phyloP scores from a whole-genome alignment of 2,797 vertebrate species.

The Holocentrus rufus region DNA sequence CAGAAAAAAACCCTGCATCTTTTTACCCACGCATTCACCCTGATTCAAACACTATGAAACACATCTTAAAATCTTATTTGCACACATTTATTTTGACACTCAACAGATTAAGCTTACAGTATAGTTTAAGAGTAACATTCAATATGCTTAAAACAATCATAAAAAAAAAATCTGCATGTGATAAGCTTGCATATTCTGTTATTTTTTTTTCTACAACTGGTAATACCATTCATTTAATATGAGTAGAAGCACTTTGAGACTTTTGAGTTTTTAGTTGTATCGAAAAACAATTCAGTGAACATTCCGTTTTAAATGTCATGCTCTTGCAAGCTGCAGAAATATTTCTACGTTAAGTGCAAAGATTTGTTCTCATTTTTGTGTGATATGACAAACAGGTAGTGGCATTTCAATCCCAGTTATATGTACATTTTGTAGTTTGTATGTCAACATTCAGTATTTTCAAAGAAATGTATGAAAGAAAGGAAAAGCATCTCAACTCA shows the following conservation, averaged over 20 bases:
- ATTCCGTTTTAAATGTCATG: constrained; percentile 70
- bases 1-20: too few species aligned
- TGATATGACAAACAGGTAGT: constrained; percentile 56
- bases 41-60: constrained; percentile 6
- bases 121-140: constrained; percentile 74
- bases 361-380: constrained; percentile 46
- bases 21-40: not conserved
- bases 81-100: constrained; percentile 75
- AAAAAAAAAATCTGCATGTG: constrained; percentile 67
- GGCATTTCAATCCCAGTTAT: constrained; percentile 57
- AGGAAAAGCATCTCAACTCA: constrained; percentile 36
- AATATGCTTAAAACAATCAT: constrained; percentile 67
- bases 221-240: constrained; percentile 55
- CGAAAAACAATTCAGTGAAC: constrained; percentile 62
- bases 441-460: constrained; percentile 63
- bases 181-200: constrained; percentile 69
- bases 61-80: constrained; percentile 44
- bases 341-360: constrained; percentile 61
- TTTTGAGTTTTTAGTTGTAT: constrained; percentile 52
- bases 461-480: constrained; percentile 47
- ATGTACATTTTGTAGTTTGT: constrained; percentile 62
- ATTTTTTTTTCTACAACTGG: constrained; percentile 38
- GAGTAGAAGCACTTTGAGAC: constrained; percentile 54
- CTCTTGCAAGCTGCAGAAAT: constrained; percentile 72
- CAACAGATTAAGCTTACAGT: constrained; percentile 64